Base-by-base conservation (phyloP, 2,888 invertebrate genomes). In the Prosopocoilus inquinatus region DNA sequence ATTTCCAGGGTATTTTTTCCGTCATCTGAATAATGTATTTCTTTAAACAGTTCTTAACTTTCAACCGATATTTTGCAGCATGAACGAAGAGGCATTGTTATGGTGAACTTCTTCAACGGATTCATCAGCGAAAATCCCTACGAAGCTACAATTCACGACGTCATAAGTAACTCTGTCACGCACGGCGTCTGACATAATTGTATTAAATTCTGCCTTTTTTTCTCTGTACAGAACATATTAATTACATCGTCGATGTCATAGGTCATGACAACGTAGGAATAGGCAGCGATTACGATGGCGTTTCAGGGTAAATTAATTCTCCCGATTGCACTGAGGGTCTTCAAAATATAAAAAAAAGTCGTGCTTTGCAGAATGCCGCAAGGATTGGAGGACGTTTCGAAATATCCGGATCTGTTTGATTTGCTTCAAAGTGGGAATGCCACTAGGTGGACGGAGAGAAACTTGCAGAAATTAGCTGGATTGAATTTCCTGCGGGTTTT, bases 101-200 rank as follows among this genome's bases (percentile, higher is more conserved):
- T 89, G 89, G 85, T 89, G 8, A 89, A 87, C 70, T 89, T 90
- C 72, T 88, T 83, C 72, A 82, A 81, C 1, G 77, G 76, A 48
- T 89, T 85, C 70, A 80, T 89, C n/a, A 79, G 75, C 59, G 70
- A 70, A 54, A 65, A 67, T 57, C 53, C 66, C 35, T 67, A 67
- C 35, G 61, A 81, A 53, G 85, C 86, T 0, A 85, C 84, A 0
- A 78, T 89, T n/a, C 77, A 82, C 1, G 84, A 86, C 64, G 87
- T 89, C 5, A 84, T 85, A 59, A 85, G 89, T 89, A 76, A 76
- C 78, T 72, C 12, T 28, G 7, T 7, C 20, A 28, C 20, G 7
- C 4, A 28, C 7, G 20, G 3, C 20, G 20, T 28, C 20, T 28
- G 5, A 28, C 20, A 28, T 5, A 28, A 28, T 28, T 28, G 20